phyloP scores from a whole-genome alignment of 2,797 vertebrate genomes.

The Hyperoplus lanceolatus region DNA sequence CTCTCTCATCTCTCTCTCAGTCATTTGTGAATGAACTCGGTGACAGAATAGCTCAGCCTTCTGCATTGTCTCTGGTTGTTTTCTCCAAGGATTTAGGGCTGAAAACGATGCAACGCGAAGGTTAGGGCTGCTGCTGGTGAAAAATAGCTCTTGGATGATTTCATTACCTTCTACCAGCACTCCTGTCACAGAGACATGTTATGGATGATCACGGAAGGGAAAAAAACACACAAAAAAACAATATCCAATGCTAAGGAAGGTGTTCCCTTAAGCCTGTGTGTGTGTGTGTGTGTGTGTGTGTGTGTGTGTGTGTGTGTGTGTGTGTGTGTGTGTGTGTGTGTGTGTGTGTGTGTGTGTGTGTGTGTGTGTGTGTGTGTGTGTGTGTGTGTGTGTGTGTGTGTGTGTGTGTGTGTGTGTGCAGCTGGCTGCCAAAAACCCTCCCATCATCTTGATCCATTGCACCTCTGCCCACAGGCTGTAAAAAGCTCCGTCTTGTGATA shows the following conservation, averaged over 20 bases:
- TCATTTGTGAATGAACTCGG: conserved; percentile 68
- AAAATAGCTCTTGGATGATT: conserved; percentile 50
- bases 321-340: no score
- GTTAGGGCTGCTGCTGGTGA: conserved; percentile 31
- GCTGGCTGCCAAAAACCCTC: conserved; percentile 50
- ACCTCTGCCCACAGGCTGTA: conserved; percentile 36
- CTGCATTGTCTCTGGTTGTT: conserved; percentile 33
- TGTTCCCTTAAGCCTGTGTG: conserved; percentile 39
- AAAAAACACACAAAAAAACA: conserved; percentile 1
- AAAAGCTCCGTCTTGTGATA: conserved; percentile 54
- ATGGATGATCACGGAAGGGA: conserved; percentile 41
- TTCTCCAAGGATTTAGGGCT: conserved; percentile 26
- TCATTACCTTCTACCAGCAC: conserved; percentile 43
- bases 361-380: no score
- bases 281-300: no score
- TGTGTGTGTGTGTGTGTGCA: neutral
- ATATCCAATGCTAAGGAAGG: conserved; percentile 23
- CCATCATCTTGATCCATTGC: conserved; percentile 51
- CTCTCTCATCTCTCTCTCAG: conserved; percentile 10
- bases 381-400: no score
- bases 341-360: no score
- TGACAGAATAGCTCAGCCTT: conserved; percentile 45
- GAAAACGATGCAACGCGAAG: conserved; percentile 16
- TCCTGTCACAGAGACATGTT: conserved; percentile 22
- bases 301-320: no score